A percentile compares a stretch with the other conserved stretches of the same genome.
These are phyloP conservation scores for Cochlearius cochlearius DNA, from an alignment of 2,113 vertebrate genomes.

Conservation along the genomic window DNA sequence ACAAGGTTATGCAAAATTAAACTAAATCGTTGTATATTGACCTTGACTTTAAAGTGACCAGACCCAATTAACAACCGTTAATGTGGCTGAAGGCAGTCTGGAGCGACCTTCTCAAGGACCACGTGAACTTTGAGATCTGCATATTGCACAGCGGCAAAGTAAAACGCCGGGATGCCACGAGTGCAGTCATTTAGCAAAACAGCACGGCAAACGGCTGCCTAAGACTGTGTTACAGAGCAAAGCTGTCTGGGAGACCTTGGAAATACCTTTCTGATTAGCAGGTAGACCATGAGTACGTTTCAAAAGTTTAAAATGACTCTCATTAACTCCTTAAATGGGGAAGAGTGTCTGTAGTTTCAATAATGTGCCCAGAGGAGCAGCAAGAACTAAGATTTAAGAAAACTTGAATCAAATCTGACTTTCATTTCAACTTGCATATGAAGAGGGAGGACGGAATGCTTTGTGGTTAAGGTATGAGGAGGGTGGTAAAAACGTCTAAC, in stretches of 20 bases:
- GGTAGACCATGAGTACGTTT: slow-evolving; percentile 35
- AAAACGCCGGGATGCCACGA: neutral
- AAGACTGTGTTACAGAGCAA: neutral
- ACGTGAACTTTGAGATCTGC: neutral
- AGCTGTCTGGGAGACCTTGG: slow-evolving; percentile 16
- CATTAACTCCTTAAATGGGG: slow-evolving; percentile 16
- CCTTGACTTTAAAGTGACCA: neutral
- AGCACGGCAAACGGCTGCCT: neutral
- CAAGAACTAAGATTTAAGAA: slow-evolving; percentile 35
- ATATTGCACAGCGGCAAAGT: neutral
- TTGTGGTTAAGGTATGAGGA: neutral
- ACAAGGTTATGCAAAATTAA: neutral
- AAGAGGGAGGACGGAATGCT: neutral
- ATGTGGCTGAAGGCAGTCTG: neutral
- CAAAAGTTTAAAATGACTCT: slow-evolving; percentile 34
- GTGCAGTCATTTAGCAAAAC: slow-evolving; percentile 3
- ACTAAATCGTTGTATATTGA: neutral
- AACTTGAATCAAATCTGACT: slow-evolving; percentile 43
- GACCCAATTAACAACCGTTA: neutral
- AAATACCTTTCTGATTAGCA: slow-evolving; percentile 16
- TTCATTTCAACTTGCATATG: slow-evolving; percentile 5
- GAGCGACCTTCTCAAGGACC: neutral
- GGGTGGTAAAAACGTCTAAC: neutral
- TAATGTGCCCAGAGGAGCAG: slow-evolving; percentile 9
- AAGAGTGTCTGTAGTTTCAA: slow-evolving; percentile 14